A percentile compares a stretch with the other conserved stretches of the same genome.
Conservation (phyloP, 2,888 invertebrate genomes). For the Nymphalis c-album region DNA sequence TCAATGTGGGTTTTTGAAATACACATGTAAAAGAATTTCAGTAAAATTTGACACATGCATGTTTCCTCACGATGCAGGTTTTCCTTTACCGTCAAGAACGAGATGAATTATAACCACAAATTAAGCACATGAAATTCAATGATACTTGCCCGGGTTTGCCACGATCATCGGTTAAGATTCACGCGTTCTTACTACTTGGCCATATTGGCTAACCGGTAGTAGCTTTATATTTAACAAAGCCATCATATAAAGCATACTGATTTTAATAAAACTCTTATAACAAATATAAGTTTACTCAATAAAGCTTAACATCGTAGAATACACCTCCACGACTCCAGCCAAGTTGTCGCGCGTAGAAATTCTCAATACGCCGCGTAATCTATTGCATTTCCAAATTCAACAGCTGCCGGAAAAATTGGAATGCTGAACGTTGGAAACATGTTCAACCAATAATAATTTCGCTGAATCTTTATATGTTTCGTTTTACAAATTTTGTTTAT, state of each 20-base stretch:
- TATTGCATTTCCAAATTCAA: constrained; percentile 46
- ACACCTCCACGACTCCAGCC: constrained; percentile 46
- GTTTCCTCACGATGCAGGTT: too few relatives aligned
- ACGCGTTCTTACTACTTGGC: too few relatives aligned
- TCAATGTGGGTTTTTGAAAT: too few relatives aligned
- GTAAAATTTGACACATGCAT: too few relatives aligned
- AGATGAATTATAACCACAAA: too few relatives aligned
- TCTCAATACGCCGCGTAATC: constrained; percentile 62
- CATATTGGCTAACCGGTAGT: too few relatives aligned
- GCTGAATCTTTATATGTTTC: constrained; percentile 27
- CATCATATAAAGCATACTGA: neutral
- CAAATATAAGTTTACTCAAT: constrained; percentile 38
- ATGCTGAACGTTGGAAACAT: constrained; percentile 41
- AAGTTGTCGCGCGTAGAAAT: constrained; percentile 59
- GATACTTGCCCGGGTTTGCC: too few relatives aligned
- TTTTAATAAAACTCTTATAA: neutral
- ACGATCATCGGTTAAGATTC: too few relatives aligned
- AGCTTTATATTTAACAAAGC: too few relatives aligned
- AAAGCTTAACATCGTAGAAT: constrained; percentile 31
- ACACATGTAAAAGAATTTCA: too few relatives aligned
- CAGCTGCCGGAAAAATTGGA: constrained; percentile 45
- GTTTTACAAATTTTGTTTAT: constrained; percentile 2
- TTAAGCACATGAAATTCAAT: too few relatives aligned
- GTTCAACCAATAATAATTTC: constrained; percentile 37
- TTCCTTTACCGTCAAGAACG: too few relatives aligned